Percentiles rank a stretch among this genome's conserved stretches.
Evolutionary conservation across 2,797 vertebrate genomes (phyloP).

Genomic region (Lepus townsendii): DNA sequence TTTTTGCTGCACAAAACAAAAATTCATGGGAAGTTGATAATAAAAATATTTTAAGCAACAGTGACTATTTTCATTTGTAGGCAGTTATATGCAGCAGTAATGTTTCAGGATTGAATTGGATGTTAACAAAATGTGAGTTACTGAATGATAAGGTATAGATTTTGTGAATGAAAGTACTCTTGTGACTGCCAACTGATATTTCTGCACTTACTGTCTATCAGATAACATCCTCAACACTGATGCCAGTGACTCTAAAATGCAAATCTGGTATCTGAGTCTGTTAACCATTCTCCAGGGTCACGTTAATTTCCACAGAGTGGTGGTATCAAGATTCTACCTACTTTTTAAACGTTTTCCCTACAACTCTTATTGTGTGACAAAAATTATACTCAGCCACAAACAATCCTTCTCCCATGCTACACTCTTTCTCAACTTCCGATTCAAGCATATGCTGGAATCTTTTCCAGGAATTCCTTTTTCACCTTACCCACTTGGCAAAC

Average conservation of each 20-base stretch:
- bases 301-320: not conserved
- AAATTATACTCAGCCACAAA: not conserved
- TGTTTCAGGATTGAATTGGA: not conserved
- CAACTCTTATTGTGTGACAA: not conserved
- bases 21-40: not conserved
- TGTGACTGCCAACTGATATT: not conserved
- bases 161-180: not conserved
- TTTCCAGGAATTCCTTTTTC: not conserved
- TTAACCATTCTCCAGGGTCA: not conserved
- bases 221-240: not conserved
- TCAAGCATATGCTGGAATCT: not conserved
- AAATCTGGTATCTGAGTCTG: constrained; percentile 3
- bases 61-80: not conserved
- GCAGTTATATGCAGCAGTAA: not conserved
- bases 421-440: not conserved
- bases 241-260: not conserved
- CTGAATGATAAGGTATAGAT: not conserved
- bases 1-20: not conserved
- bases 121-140: not conserved
- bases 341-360: not conserved
- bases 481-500: not conserved
- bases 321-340: not conserved
- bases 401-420: not conserved
- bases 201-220: not conserved
- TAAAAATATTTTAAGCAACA: not conserved